These are phyloP conservation scores for Odontocolon sp. DNA, from an alignment of 2,888 invertebrate genomes.

Conservation along the genomic window DNA sequence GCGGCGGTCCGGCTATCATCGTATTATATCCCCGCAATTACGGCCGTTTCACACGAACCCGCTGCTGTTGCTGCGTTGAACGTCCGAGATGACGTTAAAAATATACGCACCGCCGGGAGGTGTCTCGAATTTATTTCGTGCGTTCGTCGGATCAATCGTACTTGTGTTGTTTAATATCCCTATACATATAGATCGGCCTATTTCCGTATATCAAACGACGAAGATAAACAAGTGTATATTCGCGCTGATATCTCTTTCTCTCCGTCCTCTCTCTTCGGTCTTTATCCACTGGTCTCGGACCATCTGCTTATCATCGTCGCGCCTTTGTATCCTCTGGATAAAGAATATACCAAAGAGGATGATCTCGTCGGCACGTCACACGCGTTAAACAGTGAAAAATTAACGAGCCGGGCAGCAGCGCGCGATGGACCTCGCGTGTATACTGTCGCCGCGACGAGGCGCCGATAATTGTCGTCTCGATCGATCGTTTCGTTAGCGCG, in stretches of 20 bases:
- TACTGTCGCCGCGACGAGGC: no score
- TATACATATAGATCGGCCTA: not conserved
- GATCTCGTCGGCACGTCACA: not conserved
- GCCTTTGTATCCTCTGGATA: no score
- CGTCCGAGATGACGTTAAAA: constrained; percentile 45
- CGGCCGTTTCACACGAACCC: constrained; percentile 4
- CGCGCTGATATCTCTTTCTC: not conserved
- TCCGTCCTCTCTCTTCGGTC: not conserved
- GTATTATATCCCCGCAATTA: constrained; percentile 46
- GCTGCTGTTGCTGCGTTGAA: not conserved
- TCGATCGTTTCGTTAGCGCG: constrained; percentile 45
- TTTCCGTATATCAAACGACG: not conserved
- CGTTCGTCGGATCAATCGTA: constrained; percentile 23
- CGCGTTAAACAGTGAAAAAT: no score
- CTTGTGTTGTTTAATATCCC: not conserved
- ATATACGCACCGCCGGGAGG: constrained; percentile 47
- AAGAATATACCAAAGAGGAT: no score
- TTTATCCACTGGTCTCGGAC: no score
- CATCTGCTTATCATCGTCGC: no score
- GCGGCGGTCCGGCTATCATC: constrained; percentile 61
- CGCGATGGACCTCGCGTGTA: no score
- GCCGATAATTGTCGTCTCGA: constrained; percentile 55
- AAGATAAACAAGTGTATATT: not conserved
- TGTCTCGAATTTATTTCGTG: constrained; percentile 14
- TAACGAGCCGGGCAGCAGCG: no score